Percentiles rank a stretch among this genome's conserved stretches.
phyloP scores from a whole-genome alignment of 2,113 vertebrate species.

The Cyphomyrus plagiostoma region DNA sequence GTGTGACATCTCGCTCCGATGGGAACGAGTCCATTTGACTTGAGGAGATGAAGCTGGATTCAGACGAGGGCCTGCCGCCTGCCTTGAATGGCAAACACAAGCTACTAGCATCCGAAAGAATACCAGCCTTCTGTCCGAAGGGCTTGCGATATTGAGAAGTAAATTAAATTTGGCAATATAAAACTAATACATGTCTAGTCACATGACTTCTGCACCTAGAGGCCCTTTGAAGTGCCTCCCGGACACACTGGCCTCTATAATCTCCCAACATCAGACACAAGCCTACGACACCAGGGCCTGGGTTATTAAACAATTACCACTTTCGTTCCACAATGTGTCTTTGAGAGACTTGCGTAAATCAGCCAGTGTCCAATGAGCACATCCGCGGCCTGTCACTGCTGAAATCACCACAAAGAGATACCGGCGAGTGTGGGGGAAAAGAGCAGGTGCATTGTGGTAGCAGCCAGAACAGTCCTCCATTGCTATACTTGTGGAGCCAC shows the following conservation, averaged over 20 bases:
- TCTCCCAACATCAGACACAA: neutral
- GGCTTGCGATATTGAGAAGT: neutral
- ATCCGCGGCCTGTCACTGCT: neutral
- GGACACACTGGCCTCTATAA: neutral
- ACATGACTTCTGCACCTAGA: neutral
- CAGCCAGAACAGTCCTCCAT: neutral
- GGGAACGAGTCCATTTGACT: neutral
- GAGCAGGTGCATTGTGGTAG: neutral
- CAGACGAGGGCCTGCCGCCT: neutral
- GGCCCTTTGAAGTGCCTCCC: neutral
- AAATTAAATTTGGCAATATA: neutral
- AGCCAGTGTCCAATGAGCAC: neutral
- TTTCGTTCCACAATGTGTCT: constrained; percentile 2
- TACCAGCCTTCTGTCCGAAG: neutral
- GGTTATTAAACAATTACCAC: neutral
- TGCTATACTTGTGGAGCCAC: neutral
- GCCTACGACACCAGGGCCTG: neutral
- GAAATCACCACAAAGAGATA: neutral
- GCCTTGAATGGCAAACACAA: neutral
- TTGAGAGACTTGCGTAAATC: constrained; percentile 1
- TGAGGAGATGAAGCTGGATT: neutral
- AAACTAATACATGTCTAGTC: neutral
- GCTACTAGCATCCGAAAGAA: neutral
- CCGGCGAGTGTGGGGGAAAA: neutral
- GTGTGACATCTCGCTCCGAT: neutral